Base-by-base conservation (phyloP, 2,113 vertebrate species). In the Nycticryphes semicollaris region DNA sequence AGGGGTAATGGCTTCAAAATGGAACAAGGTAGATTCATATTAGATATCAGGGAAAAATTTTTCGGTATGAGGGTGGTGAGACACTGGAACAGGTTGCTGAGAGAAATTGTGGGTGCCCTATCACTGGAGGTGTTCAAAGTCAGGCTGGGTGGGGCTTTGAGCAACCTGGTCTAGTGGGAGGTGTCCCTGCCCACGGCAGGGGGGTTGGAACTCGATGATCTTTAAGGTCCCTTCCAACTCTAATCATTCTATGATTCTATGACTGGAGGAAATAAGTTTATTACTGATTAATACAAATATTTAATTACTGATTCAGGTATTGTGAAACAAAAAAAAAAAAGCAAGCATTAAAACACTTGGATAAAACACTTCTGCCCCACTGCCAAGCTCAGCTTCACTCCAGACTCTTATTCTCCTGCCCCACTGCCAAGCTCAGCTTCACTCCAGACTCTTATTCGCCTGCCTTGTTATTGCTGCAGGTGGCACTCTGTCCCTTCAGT, bases 381-480 rank as follows among this genome's bases (percentile, higher is more conserved):
- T 87, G 37, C 39, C 31, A 64, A 39, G 24, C 17, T 69, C 39
- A 51, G 12, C 28, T 59, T 87, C 10, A 11, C 35, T 77, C 22
- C 39, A 24, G 39, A 31, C 14, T 88, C 43, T 10, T 37, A 14
- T 39, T 5, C 17, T 51, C 19, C 3, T 4, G 0, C 2, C 6
- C 30, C 10, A 3, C 80, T 87, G 37, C 39, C 31, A 64, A 39
- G 24, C 17, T 69, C 39, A 51, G 12, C 28, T 59, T 87, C 10
- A 11, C 35, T 77, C 22, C 39, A 24, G 39, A 31, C 14, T 88
- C 43, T 10, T 37, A 14, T 39, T 5, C 17, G 51, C 19, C 3
- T 4, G 0, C 2, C 6, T 59, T 68, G 10, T 30, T 64, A 14
- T 3, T 2, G 1, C 31, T 1, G 3, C n/a, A 60, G 53, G 35